Base-by-base conservation (phyloP, 1,140 invertebrate species). In the Temnothorax nylanderi region DNA sequence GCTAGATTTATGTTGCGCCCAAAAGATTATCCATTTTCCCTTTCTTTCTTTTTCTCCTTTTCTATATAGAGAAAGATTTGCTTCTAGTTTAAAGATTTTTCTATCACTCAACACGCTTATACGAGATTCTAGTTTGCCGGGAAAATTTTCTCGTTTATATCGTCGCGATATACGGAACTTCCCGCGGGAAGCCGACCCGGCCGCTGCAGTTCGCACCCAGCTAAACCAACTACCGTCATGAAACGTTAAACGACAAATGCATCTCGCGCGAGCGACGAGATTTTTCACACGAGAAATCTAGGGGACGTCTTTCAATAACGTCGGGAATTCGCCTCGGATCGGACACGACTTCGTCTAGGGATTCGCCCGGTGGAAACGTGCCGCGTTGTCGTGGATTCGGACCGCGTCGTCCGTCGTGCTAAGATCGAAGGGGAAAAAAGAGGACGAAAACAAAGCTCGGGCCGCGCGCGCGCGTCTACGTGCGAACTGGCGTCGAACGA, bases 401-500 rank as follows among this genome's bases (percentile, higher is more conserved):
- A 72, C 51, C 67, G 80, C 69, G 37, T 72, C 78, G 77, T 71
- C 47, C 60, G 13, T 49, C 64, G 65, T 58, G 51, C 44, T 58
- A 51, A 85, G 71, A 76, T 72, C 67, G 71, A 47, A 85, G 26
- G 21, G 18, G 16, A n/a, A 51, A 88, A 60, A 86, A 77, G 62
- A 62, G 64, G 41, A 85, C 71, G 62, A 85, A 87, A 77, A 86
- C 77, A 80, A 85, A 85, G 80, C 78, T 81, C 44, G 18, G 56
- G 6, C 26, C 37, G 37, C 54, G 37, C 56, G 32, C 18, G 77
- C 69, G 64, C 56, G 84, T 85, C 86, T 86, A 78, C 78, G 78
- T 62, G 75, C 78, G 77, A 87, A 64, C n/a, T 69, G 80, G 58
- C 72, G 62, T 88, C 89, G 89, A 51, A 82, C 85, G 78, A 86